Percentiles rank a stretch among this genome's conserved stretches.
phyloP scores from a whole-genome alignment of 2,797 vertebrate genomes.

The Notoglanidium macrostoma region DNA sequence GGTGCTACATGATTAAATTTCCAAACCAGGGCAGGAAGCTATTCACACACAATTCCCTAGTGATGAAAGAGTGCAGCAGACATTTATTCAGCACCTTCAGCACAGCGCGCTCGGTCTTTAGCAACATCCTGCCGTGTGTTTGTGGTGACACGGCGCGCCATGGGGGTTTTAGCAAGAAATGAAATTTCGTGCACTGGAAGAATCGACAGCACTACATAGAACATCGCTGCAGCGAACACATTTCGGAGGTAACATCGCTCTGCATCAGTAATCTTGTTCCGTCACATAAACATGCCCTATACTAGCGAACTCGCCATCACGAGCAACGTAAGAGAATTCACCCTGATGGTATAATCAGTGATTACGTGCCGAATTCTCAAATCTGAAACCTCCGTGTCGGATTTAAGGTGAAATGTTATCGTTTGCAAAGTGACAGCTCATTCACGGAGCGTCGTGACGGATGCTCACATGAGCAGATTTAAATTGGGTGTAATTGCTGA shows the following conservation, averaged over 20 bases:
- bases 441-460: background rate
- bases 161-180: background rate
- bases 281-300: too few species aligned
- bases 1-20: conserved; percentile 26
- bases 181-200: background rate
- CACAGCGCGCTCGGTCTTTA: conserved; percentile 9
- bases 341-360: background rate
- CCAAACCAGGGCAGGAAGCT: conserved; percentile 11
- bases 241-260: background rate
- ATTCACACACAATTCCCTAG: conserved; percentile 20
- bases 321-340: background rate
- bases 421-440: background rate
- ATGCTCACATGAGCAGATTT: background rate
- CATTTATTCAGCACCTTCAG: conserved; percentile 31
- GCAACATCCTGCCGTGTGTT: background rate
- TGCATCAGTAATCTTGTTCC: conserved; percentile 1
- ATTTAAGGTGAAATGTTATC: too few species aligned
- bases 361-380: background rate
- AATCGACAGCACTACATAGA: background rate
- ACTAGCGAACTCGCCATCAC: background rate
- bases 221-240: background rate
- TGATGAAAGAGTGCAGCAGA: conserved; percentile 22
- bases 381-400: background rate
- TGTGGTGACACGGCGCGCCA: background rate
- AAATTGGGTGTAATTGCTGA: background rate